Conservation (phyloP, 2,888 invertebrate species). For the Oxystoma pomonae region DNA sequence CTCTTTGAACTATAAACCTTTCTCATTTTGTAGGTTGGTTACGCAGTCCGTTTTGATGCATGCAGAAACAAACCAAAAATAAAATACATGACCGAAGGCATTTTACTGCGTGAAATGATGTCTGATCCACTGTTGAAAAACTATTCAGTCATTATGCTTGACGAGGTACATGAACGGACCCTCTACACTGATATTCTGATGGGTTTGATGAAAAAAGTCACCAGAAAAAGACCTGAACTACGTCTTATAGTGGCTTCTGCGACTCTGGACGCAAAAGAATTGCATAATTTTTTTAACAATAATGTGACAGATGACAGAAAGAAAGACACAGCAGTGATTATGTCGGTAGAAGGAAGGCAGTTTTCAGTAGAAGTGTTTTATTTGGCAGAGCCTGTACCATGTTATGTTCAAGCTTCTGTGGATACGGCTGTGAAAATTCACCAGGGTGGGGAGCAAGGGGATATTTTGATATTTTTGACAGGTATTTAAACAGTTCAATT, state of each 20-base stretch:
- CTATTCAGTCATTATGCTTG: constrained; percentile 84
- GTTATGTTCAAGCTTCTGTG: constrained; percentile 83
- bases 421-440: constrained; percentile 90
- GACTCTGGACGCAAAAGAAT: constrained; percentile 88
- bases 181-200: constrained; percentile 90
- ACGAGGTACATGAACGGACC: constrained; percentile 95
- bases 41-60: constrained; percentile 73
- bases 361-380: constrained; percentile 87
- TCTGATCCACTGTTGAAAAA: constrained; percentile 86
- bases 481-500: no score
- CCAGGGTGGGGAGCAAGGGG: constrained; percentile 74
- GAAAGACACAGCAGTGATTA: constrained; percentile 70
- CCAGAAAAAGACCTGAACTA: constrained; percentile 67
- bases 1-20: no score
- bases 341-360: constrained; percentile 85
- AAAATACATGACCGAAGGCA: constrained; percentile 95
- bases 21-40: background rate
- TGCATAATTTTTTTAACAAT: constrained; percentile 73
- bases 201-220: constrained; percentile 89
- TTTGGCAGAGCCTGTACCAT: constrained; percentile 76
- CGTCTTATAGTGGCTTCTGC: constrained; percentile 90
- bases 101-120: constrained; percentile 91
- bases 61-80: constrained; percentile 59
- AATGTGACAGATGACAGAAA: constrained; percentile 43
- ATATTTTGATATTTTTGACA: constrained; percentile 88